phyloP scores from a whole-genome alignment of 2,113 vertebrate genomes.

The Sciurus niger region DNA sequence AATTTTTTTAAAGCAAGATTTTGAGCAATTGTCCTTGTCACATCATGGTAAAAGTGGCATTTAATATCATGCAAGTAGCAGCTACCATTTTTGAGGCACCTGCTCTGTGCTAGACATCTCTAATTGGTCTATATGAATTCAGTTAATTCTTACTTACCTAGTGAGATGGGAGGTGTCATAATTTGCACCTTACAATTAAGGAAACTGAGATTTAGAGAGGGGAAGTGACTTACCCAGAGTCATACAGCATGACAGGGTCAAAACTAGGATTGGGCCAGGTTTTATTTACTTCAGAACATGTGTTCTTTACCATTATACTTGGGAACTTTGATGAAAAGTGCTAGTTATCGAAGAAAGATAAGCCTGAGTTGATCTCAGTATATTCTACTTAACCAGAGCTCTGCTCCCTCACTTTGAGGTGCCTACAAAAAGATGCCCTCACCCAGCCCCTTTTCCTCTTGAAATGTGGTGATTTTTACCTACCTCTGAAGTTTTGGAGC shows the following conservation, averaged over 20 bases:
- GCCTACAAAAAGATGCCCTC: neutral
- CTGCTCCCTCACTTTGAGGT: neutral
- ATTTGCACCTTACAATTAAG: conserved; percentile 46
- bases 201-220: conserved; percentile 7
- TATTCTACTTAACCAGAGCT: neutral
- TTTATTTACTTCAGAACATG: neutral
- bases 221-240: neutral
- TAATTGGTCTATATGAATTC: neutral
- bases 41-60: neutral
- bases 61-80: neutral
- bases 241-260: neutral
- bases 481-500: no score
- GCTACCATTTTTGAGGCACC: neutral
- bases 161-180: neutral
- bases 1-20: conserved; percentile 33
- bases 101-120: neutral
- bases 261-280: neutral
- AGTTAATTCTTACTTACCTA: neutral
- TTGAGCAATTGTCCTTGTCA: neutral
- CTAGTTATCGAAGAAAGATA: conserved; percentile 29
- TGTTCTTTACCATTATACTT: neutral
- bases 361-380: neutral
- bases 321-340: neutral
- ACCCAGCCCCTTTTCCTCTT: neutral
- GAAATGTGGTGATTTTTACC: neutral